Evolutionary conservation across 2,113 vertebrate species (phyloP).

Genomic region (Sylvietta virens): DNA sequence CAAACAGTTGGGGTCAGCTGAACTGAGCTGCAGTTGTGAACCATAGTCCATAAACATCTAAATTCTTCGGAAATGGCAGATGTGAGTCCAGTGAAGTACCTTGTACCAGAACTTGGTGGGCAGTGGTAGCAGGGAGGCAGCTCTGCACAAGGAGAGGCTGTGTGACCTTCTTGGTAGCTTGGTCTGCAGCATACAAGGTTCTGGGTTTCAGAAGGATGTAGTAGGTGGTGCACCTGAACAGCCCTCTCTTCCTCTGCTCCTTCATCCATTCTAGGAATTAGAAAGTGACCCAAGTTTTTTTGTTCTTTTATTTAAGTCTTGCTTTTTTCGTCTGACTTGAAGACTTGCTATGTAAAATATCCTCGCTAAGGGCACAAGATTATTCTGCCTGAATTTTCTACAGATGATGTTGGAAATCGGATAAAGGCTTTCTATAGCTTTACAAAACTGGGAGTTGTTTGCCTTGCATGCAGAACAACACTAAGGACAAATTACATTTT

Average conservation of each 20-base stretch:
- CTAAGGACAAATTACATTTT: not conserved
- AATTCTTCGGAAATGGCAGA: not conserved
- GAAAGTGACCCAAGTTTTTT: not conserved
- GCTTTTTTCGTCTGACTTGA: not conserved
- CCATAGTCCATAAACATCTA: not conserved
- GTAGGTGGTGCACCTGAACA: not conserved
- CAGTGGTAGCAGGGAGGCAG: accelerated
- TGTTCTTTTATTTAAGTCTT: not conserved
- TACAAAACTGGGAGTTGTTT: not conserved
- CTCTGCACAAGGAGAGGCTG: not conserved
- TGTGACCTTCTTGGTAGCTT: not conserved
- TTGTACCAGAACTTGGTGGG: accelerated
- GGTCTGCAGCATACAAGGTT: accelerated
- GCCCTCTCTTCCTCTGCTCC: not conserved
- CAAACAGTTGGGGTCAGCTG: not conserved
- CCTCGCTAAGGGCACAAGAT: not conserved
- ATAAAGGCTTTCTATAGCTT: not conserved
- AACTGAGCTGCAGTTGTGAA: not conserved
- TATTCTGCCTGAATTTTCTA: not conserved
- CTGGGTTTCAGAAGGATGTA: not conserved
- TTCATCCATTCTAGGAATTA: not conserved
- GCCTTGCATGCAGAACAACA: not conserved
- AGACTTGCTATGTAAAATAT: not conserved
- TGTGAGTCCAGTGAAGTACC: not conserved
- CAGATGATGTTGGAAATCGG: not conserved